These are phyloP conservation scores for Ostrea denselamellosa DNA, from an alignment of 1,140 invertebrate genomes.

Conservation along the genomic window DNA sequence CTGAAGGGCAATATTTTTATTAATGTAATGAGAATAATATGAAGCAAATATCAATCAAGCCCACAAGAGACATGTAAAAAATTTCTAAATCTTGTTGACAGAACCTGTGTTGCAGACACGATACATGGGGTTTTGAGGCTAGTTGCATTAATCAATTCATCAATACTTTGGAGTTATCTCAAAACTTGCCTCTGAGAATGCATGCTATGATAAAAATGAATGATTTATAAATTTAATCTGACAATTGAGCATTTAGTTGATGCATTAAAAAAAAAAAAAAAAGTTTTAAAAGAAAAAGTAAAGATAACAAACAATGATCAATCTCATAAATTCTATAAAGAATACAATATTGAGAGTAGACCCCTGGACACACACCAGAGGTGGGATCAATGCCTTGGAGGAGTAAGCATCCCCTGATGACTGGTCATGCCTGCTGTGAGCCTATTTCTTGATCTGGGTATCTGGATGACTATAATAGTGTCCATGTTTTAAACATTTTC, in stretches of 20 bases:
- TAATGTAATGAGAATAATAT: background rate
- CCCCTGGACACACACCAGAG: no score
- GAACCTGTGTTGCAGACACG: background rate
- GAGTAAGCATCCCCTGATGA: no score
- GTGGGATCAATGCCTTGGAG: no score
- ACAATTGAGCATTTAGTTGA: background rate
- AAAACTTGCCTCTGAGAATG: background rate
- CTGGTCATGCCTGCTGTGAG: no score
- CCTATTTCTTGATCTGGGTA: no score
- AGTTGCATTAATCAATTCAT: conserved; percentile 17
- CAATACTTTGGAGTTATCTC: conserved; percentile 21
- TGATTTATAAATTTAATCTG: conserved; percentile 1
- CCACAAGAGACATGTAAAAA: background rate
- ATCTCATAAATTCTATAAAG: no score
- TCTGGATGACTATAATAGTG: no score
- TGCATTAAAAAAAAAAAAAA: no score
- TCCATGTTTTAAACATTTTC: no score
- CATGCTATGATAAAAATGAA: background rate
- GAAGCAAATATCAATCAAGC: background rate
- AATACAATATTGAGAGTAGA: no score
- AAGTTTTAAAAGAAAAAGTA: no score
- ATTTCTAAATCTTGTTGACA: background rate
- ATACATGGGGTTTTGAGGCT: background rate
- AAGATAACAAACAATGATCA: no score
- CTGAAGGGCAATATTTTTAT: background rate